Conservation (phyloP, 2,797 vertebrate species). For the Eulemur mongoz region DNA sequence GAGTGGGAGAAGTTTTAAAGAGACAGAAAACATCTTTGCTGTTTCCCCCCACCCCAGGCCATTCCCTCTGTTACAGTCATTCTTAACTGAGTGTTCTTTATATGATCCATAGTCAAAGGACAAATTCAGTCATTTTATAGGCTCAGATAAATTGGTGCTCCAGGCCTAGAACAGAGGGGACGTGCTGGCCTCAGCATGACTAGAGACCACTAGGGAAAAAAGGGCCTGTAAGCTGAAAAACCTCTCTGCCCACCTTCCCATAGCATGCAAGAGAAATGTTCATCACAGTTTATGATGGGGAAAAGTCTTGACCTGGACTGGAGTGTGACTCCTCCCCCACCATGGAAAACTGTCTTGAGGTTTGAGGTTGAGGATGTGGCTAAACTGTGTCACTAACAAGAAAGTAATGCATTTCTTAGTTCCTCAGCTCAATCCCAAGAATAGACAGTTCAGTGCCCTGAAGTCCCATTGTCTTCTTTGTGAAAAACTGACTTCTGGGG, state of each 20-base stretch:
- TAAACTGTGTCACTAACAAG: slow-evolving; percentile 27
- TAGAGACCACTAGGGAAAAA: not conserved
- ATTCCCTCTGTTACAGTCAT: not conserved
- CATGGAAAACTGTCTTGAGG: slow-evolving; percentile 1
- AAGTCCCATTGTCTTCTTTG: not conserved
- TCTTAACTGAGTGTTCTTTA: not conserved
- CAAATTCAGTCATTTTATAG: not conserved
- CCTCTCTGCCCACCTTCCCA: not conserved
- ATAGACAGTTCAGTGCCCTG: not conserved
- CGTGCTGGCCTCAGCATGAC: not conserved
- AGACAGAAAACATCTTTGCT: no score
- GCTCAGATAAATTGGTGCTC: not conserved
- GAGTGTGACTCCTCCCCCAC: not conserved
- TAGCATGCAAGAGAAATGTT: not conserved
- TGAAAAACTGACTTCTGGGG: not conserved
- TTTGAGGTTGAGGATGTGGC: slow-evolving; percentile 63
- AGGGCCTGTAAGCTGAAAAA: not conserved
- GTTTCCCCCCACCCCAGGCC: no score
- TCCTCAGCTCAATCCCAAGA: not conserved
- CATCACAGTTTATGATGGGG: not conserved
- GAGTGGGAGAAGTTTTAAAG: no score
- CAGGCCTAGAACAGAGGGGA: not conserved
- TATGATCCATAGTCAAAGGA: not conserved
- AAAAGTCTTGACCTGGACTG: not conserved
- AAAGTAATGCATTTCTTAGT: slow-evolving; percentile 26